Evolutionary conservation across 2,113 vertebrate genomes (phyloP).

Genomic region (Passer montanus): DNA sequence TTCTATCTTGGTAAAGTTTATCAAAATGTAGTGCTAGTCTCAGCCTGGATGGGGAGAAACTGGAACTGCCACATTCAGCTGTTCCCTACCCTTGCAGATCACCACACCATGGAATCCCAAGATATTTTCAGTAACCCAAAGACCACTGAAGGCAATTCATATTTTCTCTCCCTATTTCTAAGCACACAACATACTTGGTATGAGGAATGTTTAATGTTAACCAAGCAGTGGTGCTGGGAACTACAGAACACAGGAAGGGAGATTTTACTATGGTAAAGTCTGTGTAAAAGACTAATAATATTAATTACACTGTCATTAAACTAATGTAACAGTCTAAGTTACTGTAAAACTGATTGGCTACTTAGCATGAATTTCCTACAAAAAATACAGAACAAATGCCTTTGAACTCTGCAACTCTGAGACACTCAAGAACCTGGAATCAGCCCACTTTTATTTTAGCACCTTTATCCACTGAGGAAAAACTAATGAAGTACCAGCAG

Average conservation of each 20-base stretch:
- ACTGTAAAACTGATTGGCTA: background rate
- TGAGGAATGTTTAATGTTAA: background rate
- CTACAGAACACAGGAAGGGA: accelerated
- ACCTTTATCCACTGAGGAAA: background rate
- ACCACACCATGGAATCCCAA: background rate
- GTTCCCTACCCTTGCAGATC: background rate
- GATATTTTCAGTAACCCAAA: background rate
- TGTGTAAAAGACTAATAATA: background rate
- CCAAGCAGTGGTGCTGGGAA: background rate
- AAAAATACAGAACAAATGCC: background rate
- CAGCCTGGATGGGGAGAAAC: background rate
- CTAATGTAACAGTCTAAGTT: background rate
- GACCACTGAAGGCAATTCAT: background rate
- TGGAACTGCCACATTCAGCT: background rate
- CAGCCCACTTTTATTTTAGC: background rate
- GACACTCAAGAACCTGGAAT: background rate
- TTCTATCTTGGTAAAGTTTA: background rate
- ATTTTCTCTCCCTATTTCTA: background rate
- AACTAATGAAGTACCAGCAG: background rate
- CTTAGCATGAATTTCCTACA: background rate
- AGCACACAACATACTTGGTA: background rate
- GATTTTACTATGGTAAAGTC: background rate
- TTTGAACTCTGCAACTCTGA: background rate
- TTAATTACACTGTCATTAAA: background rate
- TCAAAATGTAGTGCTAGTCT: background rate